These are phyloP conservation scores for Rhynchotus rufescens DNA, from an alignment of 2,797 vertebrate species.

Conservation along the genomic window DNA sequence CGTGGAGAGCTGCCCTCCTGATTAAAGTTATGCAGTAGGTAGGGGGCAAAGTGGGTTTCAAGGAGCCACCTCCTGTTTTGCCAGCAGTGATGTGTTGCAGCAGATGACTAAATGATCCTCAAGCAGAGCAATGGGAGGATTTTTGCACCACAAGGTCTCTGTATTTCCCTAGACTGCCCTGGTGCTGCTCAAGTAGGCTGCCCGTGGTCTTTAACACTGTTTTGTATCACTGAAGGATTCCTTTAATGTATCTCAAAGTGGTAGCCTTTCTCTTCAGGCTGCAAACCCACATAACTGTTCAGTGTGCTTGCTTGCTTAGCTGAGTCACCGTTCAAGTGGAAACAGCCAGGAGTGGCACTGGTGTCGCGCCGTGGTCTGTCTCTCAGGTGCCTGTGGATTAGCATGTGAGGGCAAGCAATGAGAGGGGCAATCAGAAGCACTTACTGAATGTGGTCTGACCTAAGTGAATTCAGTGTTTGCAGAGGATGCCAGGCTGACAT, in stretches of 20 bases:
- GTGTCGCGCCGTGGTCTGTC: background rate
- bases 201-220: background rate
- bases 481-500: conserved; percentile 5
- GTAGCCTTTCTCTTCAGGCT: background rate
- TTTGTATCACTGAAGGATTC: background rate
- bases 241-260: background rate
- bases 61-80: conserved; percentile 40
- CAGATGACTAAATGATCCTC: conserved; percentile 27
- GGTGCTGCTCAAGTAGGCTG: background rate
- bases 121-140: background rate
- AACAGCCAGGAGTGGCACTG: background rate
- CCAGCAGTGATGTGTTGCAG: background rate
- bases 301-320: background rate
- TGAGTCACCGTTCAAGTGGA: background rate
- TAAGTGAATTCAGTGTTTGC: background rate
- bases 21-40: background rate
- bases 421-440: background rate
- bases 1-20: background rate
- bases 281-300: background rate
- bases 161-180: background rate
- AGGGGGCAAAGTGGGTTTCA: conserved; percentile 38
- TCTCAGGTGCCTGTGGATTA: background rate
- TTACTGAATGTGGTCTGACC: background rate
- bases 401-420: background rate
- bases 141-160: background rate